Percentiles rank a stretch among this genome's conserved stretches.
Conservation (phyloP, 2,888 invertebrate species). For the Boloria selene region DNA sequence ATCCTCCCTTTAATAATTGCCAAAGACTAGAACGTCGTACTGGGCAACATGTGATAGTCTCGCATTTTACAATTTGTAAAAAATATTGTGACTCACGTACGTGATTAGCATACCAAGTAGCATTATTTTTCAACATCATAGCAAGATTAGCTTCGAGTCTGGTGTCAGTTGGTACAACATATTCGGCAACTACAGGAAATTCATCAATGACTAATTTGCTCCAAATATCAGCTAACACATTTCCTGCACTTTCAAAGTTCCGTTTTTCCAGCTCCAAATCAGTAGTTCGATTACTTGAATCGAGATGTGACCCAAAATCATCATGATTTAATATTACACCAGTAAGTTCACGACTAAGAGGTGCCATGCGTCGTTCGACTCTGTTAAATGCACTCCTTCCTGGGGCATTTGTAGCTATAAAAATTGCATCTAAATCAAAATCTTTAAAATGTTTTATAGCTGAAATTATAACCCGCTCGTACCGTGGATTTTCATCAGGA, state of each 20-base stretch:
- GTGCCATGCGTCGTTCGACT: slow-evolving; percentile 37
- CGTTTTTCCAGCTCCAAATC: slow-evolving; percentile 25
- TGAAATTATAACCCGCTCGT: slow-evolving; percentile 24
- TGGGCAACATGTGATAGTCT: slow-evolving; percentile 32
- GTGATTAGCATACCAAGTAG: slow-evolving; percentile 43
- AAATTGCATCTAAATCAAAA: slow-evolving; percentile 41
- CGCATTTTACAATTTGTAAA: slow-evolving; percentile 40
- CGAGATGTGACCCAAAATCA: slow-evolving; percentile 28
- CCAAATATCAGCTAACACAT: slow-evolving; percentile 21
- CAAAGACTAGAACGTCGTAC: slow-evolving; percentile 36
- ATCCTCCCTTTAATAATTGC: slow-evolving; percentile 37
- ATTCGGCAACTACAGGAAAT: slow-evolving; percentile 36
- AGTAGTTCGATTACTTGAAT: slow-evolving; percentile 28
- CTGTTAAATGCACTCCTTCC: slow-evolving; percentile 37
- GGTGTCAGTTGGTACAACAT: slow-evolving; percentile 33
- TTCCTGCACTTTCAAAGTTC: slow-evolving; percentile 29
- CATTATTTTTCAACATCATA: no score
- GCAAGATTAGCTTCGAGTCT: no score
- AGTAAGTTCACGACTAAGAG: slow-evolving; percentile 36
- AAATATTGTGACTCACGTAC: slow-evolving; percentile 39
- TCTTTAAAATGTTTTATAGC: slow-evolving; percentile 40
- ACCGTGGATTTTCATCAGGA: slow-evolving; percentile 22
- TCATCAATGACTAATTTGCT: slow-evolving; percentile 33
- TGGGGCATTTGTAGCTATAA: slow-evolving; percentile 32
- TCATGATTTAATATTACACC: no score